These are phyloP conservation scores for Acyrthosiphon pisum DNA, from an alignment of 1,140 invertebrate species.

Conservation along the genomic window DNA sequence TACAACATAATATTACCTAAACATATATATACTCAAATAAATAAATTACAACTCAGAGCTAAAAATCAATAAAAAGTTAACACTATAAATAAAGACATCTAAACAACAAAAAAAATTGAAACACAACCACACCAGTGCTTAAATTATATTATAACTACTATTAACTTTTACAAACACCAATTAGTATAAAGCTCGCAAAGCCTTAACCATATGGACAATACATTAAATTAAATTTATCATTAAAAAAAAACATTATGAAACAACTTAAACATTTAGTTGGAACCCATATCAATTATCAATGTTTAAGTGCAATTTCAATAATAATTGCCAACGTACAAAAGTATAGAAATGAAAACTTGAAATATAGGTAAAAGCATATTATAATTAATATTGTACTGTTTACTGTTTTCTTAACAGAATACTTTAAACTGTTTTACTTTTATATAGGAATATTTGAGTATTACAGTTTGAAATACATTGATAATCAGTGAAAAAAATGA, in stretches of 20 bases:
- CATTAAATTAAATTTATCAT: not conserved
- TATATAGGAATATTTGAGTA: no score
- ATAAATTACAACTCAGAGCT: not conserved
- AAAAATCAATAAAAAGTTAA: not conserved
- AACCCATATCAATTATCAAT: not conserved
- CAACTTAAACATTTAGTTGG: not conserved
- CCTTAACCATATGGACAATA: not conserved
- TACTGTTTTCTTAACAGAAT: no score
- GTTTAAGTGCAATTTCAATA: not conserved
- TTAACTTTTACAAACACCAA: not conserved
- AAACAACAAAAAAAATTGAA: not conserved
- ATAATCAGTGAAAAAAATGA: no score
- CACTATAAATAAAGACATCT: not conserved
- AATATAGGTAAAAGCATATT: no score
- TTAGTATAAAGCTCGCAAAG: slow-evolving; percentile 27
- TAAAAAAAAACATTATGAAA: not conserved
- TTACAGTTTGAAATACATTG: no score
- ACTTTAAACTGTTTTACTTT: no score
- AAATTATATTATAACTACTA: slow-evolving; percentile 24
- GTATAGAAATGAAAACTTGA: not conserved
- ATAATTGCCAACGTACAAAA: not conserved
- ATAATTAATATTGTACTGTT: no score
- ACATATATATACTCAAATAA: not conserved
- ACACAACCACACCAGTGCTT: not conserved
- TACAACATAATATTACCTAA: not conserved